A percentile compares a stretch with the other conserved stretches of the same genome.
phyloP scores from a whole-genome alignment of 2,797 vertebrate species.

The Pelodytes ibericus region DNA sequence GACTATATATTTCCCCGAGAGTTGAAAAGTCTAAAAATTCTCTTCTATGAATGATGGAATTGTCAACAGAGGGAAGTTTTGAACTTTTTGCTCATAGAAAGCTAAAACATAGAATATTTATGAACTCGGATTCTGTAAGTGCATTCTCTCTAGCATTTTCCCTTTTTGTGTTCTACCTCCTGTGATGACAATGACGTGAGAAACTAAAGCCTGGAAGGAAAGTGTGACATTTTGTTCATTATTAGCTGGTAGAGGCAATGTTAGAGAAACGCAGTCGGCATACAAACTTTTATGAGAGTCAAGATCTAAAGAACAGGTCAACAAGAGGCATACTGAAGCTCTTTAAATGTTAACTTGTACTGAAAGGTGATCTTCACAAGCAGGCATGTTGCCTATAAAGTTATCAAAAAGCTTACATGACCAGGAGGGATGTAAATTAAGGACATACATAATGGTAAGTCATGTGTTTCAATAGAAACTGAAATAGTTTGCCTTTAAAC shows the following conservation, averaged over 20 bases:
- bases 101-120: slow-evolving; percentile 47
- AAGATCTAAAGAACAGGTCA: slow-evolving; percentile 28
- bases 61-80: slow-evolving; percentile 41
- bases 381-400: background rate
- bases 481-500: background rate
- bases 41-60: slow-evolving; percentile 20
- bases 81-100: slow-evolving; percentile 33
- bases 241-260: slow-evolving; percentile 37
- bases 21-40: slow-evolving; percentile 23
- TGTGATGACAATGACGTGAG: slow-evolving; percentile 49
- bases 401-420: background rate
- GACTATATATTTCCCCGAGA: slow-evolving; percentile 21
- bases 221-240: slow-evolving; percentile 50
- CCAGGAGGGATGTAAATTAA: background rate
- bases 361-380: slow-evolving; percentile 11
- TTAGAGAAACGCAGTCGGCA: slow-evolving; percentile 19
- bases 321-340: slow-evolving; percentile 23
- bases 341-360: slow-evolving; percentile 9
- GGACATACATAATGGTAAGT: background rate
- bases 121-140: slow-evolving; percentile 25
- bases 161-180: slow-evolving; percentile 36
- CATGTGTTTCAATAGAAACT: background rate
- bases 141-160: slow-evolving; percentile 12
- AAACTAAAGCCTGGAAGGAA: slow-evolving; percentile 42
- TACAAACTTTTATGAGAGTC: slow-evolving; percentile 30